These are phyloP conservation scores for Frankliniella intonsa DNA, from an alignment of 2,888 invertebrate species.

Conservation along the genomic window DNA sequence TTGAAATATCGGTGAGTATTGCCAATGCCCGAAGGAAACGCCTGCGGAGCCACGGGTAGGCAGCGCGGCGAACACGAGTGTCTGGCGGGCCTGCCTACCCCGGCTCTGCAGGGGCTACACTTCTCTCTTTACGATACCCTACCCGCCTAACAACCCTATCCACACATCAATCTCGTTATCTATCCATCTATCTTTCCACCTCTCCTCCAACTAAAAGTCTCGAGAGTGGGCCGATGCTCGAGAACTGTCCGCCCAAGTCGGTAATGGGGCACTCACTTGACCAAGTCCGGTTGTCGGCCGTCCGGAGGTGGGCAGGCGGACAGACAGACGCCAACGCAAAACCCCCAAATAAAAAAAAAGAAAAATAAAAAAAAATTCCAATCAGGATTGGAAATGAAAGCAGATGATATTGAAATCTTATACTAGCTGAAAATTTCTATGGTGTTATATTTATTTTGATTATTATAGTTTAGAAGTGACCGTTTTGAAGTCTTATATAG, in stretches of 20 bases:
- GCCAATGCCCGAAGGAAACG: not conserved
- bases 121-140: no score
- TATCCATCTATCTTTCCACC: not conserved
- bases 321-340: no score
- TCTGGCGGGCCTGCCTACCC: not conserved
- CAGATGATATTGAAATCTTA: no score
- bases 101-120: not conserved
- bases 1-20: slow-evolving; percentile 75
- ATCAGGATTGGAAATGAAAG: no score
- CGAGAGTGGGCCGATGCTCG: not conserved
- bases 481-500: no score
- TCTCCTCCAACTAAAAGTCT: slow-evolving; percentile 16
- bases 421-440: no score
- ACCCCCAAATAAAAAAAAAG: not conserved
- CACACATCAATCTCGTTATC: not conserved
- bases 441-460: no score
- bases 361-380: not conserved
- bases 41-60: not conserved
- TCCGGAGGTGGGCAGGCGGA: no score
- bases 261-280: not conserved
- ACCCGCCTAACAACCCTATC: not conserved
- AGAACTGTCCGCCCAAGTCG: not conserved
- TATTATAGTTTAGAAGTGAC: no score
- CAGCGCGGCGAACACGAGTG: not conserved
- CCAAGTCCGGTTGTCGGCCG: not conserved